Evolutionary conservation across 2,888 invertebrate genomes (phyloP), one percentile per base, ranked within the genome.

Genomic region (Cremastinae sp.): DNA sequence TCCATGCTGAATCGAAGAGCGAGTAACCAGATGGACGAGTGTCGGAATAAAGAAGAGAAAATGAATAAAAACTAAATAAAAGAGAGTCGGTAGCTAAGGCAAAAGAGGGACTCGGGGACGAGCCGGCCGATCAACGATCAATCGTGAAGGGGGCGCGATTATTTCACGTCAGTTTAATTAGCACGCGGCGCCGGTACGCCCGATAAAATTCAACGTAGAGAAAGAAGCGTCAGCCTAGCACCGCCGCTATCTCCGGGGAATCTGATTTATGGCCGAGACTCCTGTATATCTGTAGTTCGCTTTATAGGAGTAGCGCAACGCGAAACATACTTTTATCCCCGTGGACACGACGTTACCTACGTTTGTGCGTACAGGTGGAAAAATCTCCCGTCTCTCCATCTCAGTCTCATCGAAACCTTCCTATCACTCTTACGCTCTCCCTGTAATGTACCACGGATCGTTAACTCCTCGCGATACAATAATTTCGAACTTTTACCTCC

Each of bases 121-220:
- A 82, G 28, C 28, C 28, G 80, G 83, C 86, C 86, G 88, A 89
- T 89, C 88, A 88, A 85, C 86, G 86, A 88, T 89, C 88, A 89
- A 88, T 89, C 87, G 85, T 88, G 85, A 83, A 86, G 83, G 83
- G 83, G 82, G 83, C 84, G 85, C 86, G 88, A 89, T 89, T 88
- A 88, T 89, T 89, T 85, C 86, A 87, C 86, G 89, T 89, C 89
- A 86, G 87, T 89, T 89, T 89, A 89, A 89, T 89, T 89, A 89
- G 88, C 86, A 86, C 87, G 84, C 87, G 88, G 86, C 85, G 86
- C 85, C 84, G 87, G 87, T 85, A 83, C 84, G 84, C 81, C 85
- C 84, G 88, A 88, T 88, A 89, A 89, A 89, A 88, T 84, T 86
- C 86, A 81, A 80, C 82, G 80, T 81, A 83, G 86, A 85, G 85